A percentile compares a stretch with the other conserved stretches of the same genome.
phyloP scores from a whole-genome alignment of 2,888 invertebrate species.

The Tromatobia lineatoria region DNA sequence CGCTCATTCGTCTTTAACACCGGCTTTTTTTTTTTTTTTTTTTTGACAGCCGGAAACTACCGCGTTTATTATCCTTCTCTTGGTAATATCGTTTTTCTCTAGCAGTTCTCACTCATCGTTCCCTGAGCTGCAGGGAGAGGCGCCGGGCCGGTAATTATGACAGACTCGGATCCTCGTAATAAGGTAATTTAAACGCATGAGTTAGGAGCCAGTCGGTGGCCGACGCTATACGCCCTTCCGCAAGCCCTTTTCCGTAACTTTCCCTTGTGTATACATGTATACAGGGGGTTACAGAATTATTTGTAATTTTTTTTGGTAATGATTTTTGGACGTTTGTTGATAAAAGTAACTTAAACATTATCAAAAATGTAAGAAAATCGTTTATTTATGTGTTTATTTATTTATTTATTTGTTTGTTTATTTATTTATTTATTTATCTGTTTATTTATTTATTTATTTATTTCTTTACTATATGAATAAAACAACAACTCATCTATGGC shows the following conservation, averaged over 20 bases:
- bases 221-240: conserved; percentile 61
- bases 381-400: no score
- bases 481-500: no score
- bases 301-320: no score
- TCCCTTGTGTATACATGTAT: not conserved
- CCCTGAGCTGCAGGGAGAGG: conserved; percentile 1
- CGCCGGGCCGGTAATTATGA: conserved; percentile 79
- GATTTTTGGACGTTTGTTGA: no score
- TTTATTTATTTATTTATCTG: no score
- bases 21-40: conserved; percentile 15
- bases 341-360: no score
- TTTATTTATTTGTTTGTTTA: no score
- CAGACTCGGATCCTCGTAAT: conserved; percentile 79
- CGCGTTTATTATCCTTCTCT: conserved; percentile 13
- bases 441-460: no score
- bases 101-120: conserved; percentile 30
- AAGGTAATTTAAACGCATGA: conserved; percentile 85
- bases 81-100: conserved; percentile 17
- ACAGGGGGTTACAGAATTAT: no score
- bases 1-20: conserved; percentile 32
- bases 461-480: no score
- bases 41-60: not conserved
- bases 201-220: conserved; percentile 78
- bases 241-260: conserved; percentile 54
- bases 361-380: no score